Evolutionary conservation across 2,888 invertebrate species (phyloP).

Genomic region (Machimus rusticus): DNA sequence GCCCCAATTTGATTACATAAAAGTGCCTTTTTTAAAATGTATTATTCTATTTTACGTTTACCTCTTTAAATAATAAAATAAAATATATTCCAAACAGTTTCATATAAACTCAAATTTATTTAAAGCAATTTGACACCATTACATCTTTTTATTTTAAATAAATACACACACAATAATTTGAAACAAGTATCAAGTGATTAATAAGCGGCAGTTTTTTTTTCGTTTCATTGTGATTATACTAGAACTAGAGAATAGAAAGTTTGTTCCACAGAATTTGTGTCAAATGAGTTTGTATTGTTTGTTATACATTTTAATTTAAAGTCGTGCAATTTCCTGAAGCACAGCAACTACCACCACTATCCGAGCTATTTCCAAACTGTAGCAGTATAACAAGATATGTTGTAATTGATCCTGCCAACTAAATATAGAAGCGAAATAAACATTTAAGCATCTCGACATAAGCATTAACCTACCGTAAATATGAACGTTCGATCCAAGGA

Average conservation of each 20-base stretch:
- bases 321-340: background rate
- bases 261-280: background rate
- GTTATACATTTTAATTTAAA: background rate
- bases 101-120: background rate
- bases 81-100: too few species aligned
- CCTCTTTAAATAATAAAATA: too few species aligned
- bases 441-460: background rate
- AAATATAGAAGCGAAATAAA: constrained; percentile 10
- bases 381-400: constrained; percentile 55
- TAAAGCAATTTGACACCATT: background rate
- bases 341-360: background rate
- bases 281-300: background rate
- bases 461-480: constrained; percentile 56
- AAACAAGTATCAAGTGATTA: background rate
- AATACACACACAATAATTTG: background rate
- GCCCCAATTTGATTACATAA: too few species aligned
- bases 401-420: constrained; percentile 62
- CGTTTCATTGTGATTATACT: too few species aligned
- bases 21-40: too few species aligned
- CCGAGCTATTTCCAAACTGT: background rate
- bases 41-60: too few species aligned
- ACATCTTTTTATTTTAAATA: background rate
- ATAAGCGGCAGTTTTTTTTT: too few species aligned
- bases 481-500: constrained; percentile 61
- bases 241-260: too few species aligned